A percentile compares a stretch with the other conserved stretches of the same genome.
phyloP scores from a whole-genome alignment of 30 jellyfish, hydroid and myxozoan genomes.

The Aurelia sp. region DNA sequence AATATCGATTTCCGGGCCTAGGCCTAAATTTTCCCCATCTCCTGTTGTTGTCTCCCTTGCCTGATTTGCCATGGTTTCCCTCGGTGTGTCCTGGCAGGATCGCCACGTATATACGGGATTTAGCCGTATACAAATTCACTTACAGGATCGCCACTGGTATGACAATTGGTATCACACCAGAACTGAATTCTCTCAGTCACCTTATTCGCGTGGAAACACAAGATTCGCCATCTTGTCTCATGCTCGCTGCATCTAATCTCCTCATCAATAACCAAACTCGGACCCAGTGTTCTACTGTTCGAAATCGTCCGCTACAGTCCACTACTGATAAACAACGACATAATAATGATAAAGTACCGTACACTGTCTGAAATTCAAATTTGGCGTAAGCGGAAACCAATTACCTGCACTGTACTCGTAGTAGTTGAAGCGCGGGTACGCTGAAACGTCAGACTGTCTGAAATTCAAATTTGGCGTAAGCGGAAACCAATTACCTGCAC shows the following conservation, averaged over 20 bases:
- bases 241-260: not conserved
- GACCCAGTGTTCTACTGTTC: not conserved
- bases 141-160: slow-evolving; percentile 1
- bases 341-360: slow-evolving; percentile 12
- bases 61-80: slow-evolving; percentile 11
- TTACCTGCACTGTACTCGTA: too few species aligned
- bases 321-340: too few species aligned
- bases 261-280: not conserved
- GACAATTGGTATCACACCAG: not conserved
- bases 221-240: slow-evolving; percentile 14
- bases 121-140: too few species aligned
- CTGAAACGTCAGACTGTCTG: too few species aligned
- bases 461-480: too few species aligned
- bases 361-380: not conserved
- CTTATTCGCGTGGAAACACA: too few species aligned
- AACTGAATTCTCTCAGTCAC: not conserved
- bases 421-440: not conserved
- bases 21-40: slow-evolving; percentile 21
- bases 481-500: too few species aligned
- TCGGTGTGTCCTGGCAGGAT: slow-evolving; percentile 9
- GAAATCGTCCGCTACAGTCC: not conserved
- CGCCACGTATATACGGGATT: too few species aligned
- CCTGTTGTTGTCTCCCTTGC: slow-evolving; percentile 16
- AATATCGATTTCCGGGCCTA: slow-evolving; percentile 4
- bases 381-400: too few species aligned